A percentile compares a stretch with the other conserved stretches of the same genome.
phyloP scores from a whole-genome alignment of 2,113 vertebrate species.

The Esox niger region DNA sequence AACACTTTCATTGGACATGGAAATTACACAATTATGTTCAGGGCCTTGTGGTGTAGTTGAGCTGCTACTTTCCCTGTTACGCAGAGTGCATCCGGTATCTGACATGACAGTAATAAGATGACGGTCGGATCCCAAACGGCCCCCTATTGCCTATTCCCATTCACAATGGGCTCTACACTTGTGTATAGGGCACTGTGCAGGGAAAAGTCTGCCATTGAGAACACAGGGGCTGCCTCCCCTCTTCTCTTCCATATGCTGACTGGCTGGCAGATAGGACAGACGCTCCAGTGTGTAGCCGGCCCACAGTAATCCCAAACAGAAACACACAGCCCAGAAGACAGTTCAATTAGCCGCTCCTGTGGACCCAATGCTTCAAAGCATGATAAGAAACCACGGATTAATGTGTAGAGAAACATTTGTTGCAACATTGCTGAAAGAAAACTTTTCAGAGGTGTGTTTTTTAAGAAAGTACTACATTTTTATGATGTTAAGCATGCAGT shows the following conservation, averaged over 20 bases:
- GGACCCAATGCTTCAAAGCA: slow-evolving; percentile 57
- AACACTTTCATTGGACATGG: slow-evolving; percentile 68
- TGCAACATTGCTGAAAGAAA: slow-evolving; percentile 60
- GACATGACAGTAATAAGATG: slow-evolving; percentile 66
- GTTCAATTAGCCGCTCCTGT: slow-evolving; percentile 70
- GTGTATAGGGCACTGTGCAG: no score
- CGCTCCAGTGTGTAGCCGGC: slow-evolving; percentile 62
- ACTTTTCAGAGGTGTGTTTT: slow-evolving; percentile 50
- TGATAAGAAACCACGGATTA: slow-evolving; percentile 66
- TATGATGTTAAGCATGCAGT: slow-evolving; percentile 29
- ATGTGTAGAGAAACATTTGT: slow-evolving; percentile 63
- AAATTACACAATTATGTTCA: slow-evolving; percentile 66
- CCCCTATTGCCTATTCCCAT: slow-evolving; percentile 22
- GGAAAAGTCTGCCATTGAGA: no score
- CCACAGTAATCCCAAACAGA: slow-evolving; percentile 63
- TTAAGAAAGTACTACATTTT: slow-evolving; percentile 45
- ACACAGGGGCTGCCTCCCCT: neutral
- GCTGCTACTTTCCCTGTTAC: slow-evolving; percentile 47
- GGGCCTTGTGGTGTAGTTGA: slow-evolving; percentile 26
- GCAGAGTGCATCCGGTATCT: slow-evolving; percentile 60
- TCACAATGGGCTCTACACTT: no score
- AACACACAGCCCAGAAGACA: slow-evolving; percentile 67
- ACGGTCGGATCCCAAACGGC: neutral
- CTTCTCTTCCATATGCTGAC: slow-evolving; percentile 55
- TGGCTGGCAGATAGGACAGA: slow-evolving; percentile 34